Base-by-base conservation (phyloP, 1,140 invertebrate species). In the Cotesia glomerata region DNA sequence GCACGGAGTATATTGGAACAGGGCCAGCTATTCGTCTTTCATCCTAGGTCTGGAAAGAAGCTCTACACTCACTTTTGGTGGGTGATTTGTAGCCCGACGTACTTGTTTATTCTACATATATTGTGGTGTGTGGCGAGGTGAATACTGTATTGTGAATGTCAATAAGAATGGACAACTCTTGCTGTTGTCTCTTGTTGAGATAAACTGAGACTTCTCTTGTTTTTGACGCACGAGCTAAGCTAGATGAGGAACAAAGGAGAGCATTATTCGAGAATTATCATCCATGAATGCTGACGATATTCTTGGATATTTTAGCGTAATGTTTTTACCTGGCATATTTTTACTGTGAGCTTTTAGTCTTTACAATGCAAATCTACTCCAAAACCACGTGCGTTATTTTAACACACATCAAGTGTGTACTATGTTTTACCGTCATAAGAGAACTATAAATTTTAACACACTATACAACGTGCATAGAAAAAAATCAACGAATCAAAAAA, bases 21-120 rank as follows among this genome's bases (percentile, higher is more conserved):
- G 52, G 71, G 80, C 80, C 80, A 83, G 79, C 79, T 81, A 76
- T 26, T 2, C 26, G 26, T 26, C 26, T 26, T 26, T 26, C 26
- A 3, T 26, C 3, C 26, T 26, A 26, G 26, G 26, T 26, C 26
- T 26, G 79, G 77, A 81, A 81, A 75, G 74, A 74, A 80, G 77
- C 78, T 77, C 80, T 26, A 26, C 26, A 26, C 26, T 26, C 26
- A 26, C 26, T 26, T 83, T 81, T 82, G 79, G 75, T 49, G 64
- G 59, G 73, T 74, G 71, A 74, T 71, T 74, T 74, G 73, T 74
- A 69, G 63, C n/a, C 69, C 8, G 63, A 64, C 63, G 49, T 71
- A 63, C 69, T 59, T 63, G 69, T 18, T 54, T 26, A 26, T 26
- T 34, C 52, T 66, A 26, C 18, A 26, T n/a, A 26, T 45, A 7